Evolutionary conservation across 2,113 vertebrate species (phyloP).

Genomic region (Climacteris rufus): DNA sequence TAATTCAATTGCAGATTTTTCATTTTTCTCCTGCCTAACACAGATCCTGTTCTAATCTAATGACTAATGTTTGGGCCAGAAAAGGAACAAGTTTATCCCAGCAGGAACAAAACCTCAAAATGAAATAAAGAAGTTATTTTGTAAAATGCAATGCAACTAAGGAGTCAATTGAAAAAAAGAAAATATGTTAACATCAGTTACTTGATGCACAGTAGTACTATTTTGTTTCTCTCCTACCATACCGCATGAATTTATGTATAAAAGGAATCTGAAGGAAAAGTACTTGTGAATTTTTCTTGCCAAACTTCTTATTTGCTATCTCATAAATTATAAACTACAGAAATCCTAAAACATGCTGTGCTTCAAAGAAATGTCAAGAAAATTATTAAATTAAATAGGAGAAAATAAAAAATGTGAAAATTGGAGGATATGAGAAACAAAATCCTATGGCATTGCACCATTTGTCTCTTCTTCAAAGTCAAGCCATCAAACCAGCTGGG

Average conservation of each 20-base stretch:
- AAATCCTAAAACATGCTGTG: not conserved
- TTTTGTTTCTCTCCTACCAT: not conserved
- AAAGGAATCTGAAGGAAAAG: not conserved
- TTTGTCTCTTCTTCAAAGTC: not conserved
- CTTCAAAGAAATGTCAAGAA: not conserved
- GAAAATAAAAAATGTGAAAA: not conserved
- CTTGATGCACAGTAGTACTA: not conserved
- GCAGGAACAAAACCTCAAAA: not conserved
- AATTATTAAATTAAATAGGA: not conserved
- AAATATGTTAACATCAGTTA: not conserved
- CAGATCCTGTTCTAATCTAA: slow-evolving; percentile 27
- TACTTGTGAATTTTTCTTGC: not conserved
- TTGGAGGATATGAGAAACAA: not conserved
- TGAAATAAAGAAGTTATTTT: not conserved
- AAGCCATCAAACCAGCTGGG: not conserved
- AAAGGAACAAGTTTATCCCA: not conserved
- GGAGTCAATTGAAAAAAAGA: not conserved
- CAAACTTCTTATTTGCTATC: not conserved
- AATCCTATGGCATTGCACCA: not conserved
- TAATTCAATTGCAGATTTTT: slow-evolving; percentile 39
- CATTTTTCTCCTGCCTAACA: slow-evolving; percentile 46
- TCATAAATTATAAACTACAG: not conserved
- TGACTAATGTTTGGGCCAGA: slow-evolving; percentile 13
- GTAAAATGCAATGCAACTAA: not conserved
- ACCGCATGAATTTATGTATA: not conserved